phyloP scores from a whole-genome alignment of 1,140 invertebrate species.

The Atta texana region DNA sequence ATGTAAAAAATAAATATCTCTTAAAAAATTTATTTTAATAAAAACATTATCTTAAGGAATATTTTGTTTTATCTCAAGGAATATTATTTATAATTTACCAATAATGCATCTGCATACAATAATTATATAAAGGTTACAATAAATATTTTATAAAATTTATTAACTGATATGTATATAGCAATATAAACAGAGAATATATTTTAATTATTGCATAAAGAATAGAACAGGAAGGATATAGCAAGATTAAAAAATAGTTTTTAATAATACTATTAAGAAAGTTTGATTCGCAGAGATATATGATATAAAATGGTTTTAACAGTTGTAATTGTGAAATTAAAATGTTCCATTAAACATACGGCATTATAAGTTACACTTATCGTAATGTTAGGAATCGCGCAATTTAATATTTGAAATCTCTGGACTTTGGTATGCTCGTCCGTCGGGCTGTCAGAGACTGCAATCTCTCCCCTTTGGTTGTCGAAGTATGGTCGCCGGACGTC shows the following conservation, averaged over 20 bases:
- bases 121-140: not conserved
- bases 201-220: not conserved
- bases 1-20: not conserved
- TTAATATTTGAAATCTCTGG: constrained; percentile 69
- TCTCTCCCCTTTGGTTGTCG: constrained; percentile 81
- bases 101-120: not conserved
- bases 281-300: not conserved
- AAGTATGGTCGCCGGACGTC: constrained; percentile 78
- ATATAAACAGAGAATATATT: not conserved
- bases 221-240: not conserved
- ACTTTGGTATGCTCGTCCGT: constrained; percentile 80
- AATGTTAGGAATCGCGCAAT: constrained; percentile 27
- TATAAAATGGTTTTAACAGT: no score
- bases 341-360: not conserved
- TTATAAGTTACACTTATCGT: not conserved
- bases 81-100: constrained; percentile 7
- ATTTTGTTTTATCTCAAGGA: not conserved
- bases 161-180: not conserved
- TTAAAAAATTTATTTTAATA: not conserved
- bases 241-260: not conserved
- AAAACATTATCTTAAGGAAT: not conserved
- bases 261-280: not conserved
- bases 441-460: constrained; percentile 80
- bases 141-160: not conserved
- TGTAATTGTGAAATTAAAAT: not conserved